Evolutionary conservation across 2,888 invertebrate species (phyloP), one percentile per base, ranked within the genome.

Genomic region (Dasypogon diadema): DNA sequence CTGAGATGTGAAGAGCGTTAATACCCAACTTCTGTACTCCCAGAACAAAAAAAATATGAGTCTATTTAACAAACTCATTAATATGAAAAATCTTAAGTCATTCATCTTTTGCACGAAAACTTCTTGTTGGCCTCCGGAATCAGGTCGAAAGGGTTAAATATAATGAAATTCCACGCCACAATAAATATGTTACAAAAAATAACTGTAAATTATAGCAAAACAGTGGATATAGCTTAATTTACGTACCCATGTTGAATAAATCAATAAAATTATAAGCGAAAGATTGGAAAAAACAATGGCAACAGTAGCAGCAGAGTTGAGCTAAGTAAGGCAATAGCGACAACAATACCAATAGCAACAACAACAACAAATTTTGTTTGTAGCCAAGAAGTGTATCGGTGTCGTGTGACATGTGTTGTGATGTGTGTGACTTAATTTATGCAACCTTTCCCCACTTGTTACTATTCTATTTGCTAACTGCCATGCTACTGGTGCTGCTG

Each of bases 381-480:
- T 16, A 54, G 54, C 18, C 5, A 21, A 22, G 21, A 18, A 14
- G 65, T 42, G 12, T 48, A 68, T 24, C 24, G 65, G 24, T 22
- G 56, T 6, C 30, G 26, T 56, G 30, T 30, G 30, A 26, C 56
- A 56, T 70, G 34, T 24, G 70, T 51, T 51, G 54, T 54, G 51
- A 54, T 70, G 70, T 70, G 70, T 70, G 70, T 30, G 70, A 70
- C 54, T 54, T 70, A 70, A 70, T 70, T 70, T 70, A 70, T 70
- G 70, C 70, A 70, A 70, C 70, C 54, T 70, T 70, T 54, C 70
- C 70, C 70, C 70, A 70, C 70, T 70, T 70, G 70, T 70, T 70
- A 70, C 70, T 70, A 70, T 24, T 70, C 54, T 54, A 14, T 54
- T 51, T 70, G 70, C 70, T 54, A 54, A 54, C 70, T 54, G 18